Percentiles rank a stretch among this genome's conserved stretches.
phyloP scores from a whole-genome alignment of 2,888 invertebrate species.

The Patella pellucida region DNA sequence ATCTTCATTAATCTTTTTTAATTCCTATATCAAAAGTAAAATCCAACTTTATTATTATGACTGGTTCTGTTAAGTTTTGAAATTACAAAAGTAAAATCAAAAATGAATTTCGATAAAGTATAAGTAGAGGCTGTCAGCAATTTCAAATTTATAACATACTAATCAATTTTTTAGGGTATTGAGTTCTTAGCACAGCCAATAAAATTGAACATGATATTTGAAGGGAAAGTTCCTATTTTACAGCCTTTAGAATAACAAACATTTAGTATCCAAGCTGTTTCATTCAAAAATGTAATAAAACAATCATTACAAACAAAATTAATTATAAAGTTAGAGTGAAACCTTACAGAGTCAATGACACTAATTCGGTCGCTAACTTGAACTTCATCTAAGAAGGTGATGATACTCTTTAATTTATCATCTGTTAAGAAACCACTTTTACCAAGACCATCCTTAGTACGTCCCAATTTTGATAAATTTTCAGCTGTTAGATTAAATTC shows the following conservation, averaged over 20 bases:
- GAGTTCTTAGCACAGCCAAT: no score
- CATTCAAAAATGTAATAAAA: no score
- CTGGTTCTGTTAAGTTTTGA: no score
- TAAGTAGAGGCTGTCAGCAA: background rate
- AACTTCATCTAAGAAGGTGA: conserved; percentile 69
- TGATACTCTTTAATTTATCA: conserved; percentile 68
- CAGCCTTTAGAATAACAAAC: no score
- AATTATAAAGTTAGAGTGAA: no score
- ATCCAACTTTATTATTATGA: no score
- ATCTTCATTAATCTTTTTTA: conserved; percentile 56
- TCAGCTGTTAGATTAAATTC: conserved; percentile 60
- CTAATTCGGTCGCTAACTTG: conserved; percentile 64
- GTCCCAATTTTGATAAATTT: conserved; percentile 57
- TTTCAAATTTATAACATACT: no score
- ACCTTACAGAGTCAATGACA: conserved; percentile 64
- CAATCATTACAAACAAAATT: no score
- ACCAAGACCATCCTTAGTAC: conserved; percentile 50
- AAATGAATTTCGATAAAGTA: background rate
- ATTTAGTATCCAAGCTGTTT: no score
- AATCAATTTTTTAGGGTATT: no score
- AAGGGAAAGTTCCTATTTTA: no score
- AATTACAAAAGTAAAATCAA: background rate
- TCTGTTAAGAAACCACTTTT: conserved; percentile 61
- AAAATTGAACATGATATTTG: no score
- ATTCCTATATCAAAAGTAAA: conserved; percentile 45